phyloP scores from a whole-genome alignment of 2,888 invertebrate genomes.

The Apotomis turbidana region DNA sequence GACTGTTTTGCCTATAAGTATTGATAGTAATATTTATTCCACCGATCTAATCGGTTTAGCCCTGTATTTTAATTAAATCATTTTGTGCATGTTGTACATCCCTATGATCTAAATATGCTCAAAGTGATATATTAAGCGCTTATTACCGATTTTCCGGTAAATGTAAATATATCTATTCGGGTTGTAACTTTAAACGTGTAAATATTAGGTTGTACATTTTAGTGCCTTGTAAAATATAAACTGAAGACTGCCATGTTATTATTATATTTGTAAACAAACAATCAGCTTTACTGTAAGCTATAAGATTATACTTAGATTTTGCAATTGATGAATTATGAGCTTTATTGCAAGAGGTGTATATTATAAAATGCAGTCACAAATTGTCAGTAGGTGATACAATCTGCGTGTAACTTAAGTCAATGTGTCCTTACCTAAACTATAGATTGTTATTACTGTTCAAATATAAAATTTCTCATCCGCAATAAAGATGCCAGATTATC shows the following conservation, averaged over 20 bases:
- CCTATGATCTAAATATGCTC: constrained; percentile 68
- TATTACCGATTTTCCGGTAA: constrained; percentile 83
- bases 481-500: constrained; percentile 16
- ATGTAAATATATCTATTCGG: constrained; percentile 78
- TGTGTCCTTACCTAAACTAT: constrained; percentile 49
- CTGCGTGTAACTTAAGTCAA: constrained; percentile 43
- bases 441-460: constrained; percentile 16
- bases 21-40: constrained; percentile 79
- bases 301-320: constrained; percentile 70
- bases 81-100: constrained; percentile 77
- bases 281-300: constrained; percentile 81
- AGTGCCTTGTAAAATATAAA: constrained; percentile 74
- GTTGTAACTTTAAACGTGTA: constrained; percentile 76
- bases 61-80: constrained; percentile 61
- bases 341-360: constrained; percentile 48
- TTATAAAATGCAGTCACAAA: constrained; percentile 53
- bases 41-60: constrained; percentile 77
- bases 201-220: constrained; percentile 72
- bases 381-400: constrained; percentile 47
- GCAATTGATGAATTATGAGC: constrained; percentile 50
- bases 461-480: constrained; percentile 10
- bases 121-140: constrained; percentile 81
- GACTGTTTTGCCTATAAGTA: constrained; percentile 78
- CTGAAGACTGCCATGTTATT: constrained; percentile 82
- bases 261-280: constrained; percentile 70